These are phyloP conservation scores for Choristoneura rosaceana DNA, from an alignment of 2,888 invertebrate genomes.

Conservation along the genomic window DNA sequence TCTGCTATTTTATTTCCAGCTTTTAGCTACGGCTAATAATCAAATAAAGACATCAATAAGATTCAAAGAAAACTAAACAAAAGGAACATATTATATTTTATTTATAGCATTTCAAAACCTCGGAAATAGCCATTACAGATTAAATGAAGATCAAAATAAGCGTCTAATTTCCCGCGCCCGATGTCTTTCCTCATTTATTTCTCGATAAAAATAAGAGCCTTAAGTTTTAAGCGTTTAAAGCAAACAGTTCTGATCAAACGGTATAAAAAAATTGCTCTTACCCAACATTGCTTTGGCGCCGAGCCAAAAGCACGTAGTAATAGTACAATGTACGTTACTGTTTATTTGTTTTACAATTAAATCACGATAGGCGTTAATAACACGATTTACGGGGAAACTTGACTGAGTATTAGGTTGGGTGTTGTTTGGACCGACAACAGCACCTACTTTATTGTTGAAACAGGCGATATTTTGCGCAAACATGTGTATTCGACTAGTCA, in stretches of 20 bases:
- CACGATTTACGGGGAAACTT: slow-evolving; percentile 4
- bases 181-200: slow-evolving; percentile 16
- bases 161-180: slow-evolving; percentile 18
- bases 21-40: not conserved
- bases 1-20: not conserved
- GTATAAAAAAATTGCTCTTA: slow-evolving; percentile 15
- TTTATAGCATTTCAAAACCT: not conserved
- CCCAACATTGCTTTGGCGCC: slow-evolving; percentile 13
- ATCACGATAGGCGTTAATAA: slow-evolving; percentile 28
- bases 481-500: too few species aligned
- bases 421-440: not conserved
- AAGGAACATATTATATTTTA: not conserved
- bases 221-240: slow-evolving; percentile 13
- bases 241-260: slow-evolving; percentile 25
- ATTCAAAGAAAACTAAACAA: not conserved
- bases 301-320: slow-evolving; percentile 29
- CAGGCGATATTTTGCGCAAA: too few species aligned
- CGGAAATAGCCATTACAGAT: slow-evolving; percentile 5
- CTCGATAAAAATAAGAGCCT: slow-evolving; percentile 25
- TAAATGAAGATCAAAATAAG: slow-evolving; percentile 6
- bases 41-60: not conserved
- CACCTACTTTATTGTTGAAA: too few species aligned
- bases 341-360: slow-evolving; percentile 38
- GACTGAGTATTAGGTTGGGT: not conserved
- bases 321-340: slow-evolving; percentile 32